Conservation (phyloP, 2,888 invertebrate species). For the Cryptus viduatorius region DNA sequence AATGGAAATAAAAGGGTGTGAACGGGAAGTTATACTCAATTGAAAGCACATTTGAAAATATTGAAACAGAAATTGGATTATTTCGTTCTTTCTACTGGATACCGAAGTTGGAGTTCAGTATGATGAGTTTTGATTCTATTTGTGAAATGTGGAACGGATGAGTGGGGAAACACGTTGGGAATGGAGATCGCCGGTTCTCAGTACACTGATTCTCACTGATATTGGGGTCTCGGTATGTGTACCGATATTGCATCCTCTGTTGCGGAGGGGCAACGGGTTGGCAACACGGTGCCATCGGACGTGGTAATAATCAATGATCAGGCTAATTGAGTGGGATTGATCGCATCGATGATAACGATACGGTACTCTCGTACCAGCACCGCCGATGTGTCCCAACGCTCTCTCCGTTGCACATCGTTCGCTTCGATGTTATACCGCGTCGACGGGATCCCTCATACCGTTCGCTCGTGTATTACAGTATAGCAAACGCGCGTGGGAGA, state of each 20-base stretch:
- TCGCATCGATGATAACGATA: constrained; percentile 83
- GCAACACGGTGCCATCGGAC: constrained; percentile 68
- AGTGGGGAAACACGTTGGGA: constrained; percentile 5
- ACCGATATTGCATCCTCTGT: constrained; percentile 45
- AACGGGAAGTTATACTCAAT: no score
- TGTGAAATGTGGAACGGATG: constrained; percentile 1
- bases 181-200: background rate
- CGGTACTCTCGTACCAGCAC: constrained; percentile 71
- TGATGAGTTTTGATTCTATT: no score
- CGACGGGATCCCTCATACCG: constrained; percentile 63
- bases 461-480: constrained; percentile 75
- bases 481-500: constrained; percentile 73
- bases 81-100: constrained; percentile 74
- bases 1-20: no score
- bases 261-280: constrained; percentile 25
- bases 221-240: constrained; percentile 28
- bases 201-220: constrained; percentile 39
- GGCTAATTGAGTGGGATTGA: constrained; percentile 85
- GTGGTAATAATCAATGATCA: constrained; percentile 84
- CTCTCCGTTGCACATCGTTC: constrained; percentile 37
- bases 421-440: constrained; percentile 47
- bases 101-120: no score
- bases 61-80: no score
- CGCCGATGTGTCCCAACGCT: constrained; percentile 5
- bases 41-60: no score